These are phyloP conservation scores for Capitella teleta DNA, from an alignment of 1,140 invertebrate genomes.

Conservation along the genomic window DNA sequence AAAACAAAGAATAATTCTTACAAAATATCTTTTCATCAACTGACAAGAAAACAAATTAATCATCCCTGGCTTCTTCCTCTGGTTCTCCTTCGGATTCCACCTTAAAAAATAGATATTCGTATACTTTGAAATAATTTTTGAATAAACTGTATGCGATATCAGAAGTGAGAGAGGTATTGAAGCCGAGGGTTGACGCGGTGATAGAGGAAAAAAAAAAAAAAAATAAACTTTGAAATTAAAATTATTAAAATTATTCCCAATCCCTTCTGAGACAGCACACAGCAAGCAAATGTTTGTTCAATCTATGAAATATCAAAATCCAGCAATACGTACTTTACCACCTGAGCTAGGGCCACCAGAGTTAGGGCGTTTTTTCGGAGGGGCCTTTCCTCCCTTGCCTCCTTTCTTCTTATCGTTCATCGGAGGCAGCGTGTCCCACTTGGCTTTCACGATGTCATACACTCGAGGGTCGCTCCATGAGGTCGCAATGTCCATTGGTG, in stretches of 20 bases:
- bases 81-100: too few relatives aligned
- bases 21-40: too few relatives aligned
- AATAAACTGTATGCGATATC: too few relatives aligned
- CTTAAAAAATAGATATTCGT: too few relatives aligned
- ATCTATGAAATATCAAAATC: not conserved
- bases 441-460: conserved; percentile 29
- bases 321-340: not conserved
- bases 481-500: conserved; percentile 32
- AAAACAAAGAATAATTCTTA: too few relatives aligned
- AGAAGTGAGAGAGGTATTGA: too few relatives aligned
- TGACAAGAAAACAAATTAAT: too few relatives aligned
- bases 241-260: not conserved
- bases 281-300: not conserved
- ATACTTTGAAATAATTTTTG: too few relatives aligned
- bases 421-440: conserved; percentile 32
- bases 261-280: not conserved
- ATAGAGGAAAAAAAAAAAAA: too few relatives aligned
- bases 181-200: too few relatives aligned
- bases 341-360: conserved; percentile 8
- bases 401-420: conserved; percentile 21
- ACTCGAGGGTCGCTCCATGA: conserved; percentile 37
- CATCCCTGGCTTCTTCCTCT: too few relatives aligned
- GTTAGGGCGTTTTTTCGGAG: conserved; percentile 18
- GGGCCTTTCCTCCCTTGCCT: conserved; percentile 19
- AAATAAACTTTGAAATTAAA: not conserved